Base-by-base conservation (phyloP, 2,797 vertebrate genomes). In the Scarus forsteni region DNA sequence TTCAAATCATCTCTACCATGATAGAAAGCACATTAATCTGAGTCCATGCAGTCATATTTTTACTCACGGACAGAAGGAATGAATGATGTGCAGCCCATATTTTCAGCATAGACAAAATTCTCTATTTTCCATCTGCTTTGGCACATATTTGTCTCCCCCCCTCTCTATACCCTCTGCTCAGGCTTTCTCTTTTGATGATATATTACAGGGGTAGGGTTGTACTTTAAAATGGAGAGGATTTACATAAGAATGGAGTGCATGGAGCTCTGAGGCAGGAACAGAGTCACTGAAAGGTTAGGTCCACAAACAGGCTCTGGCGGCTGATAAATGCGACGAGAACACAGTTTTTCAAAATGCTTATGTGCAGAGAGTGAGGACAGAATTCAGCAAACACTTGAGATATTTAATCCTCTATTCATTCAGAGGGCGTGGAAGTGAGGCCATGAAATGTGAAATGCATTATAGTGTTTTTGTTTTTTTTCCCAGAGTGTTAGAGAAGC, bases 321-420 rank as follows among this genome's bases (percentile, higher is more conserved):
- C 49, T 80, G 73, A 88, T 59, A 51, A 72, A 84, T 65, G 48
- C 69, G 62, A 80, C 68, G 19, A 35, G 59, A 72, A 61, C 16
- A 13, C 42, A 43, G 61, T 73, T 81, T 80, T 61, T 42, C 79
- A 68, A 79, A 80, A 79, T 43, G 73, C 69, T 73, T 60, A 68
- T 68, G 63, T 64, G 61, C 65, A 77, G 60, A 69, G 55, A 71
- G 70, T 55, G 52, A 70, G 45, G 66, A 52, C 57, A 59, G 57
- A 75, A 68, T 84, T 74, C 6, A 10, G 83, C 75, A 75, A 86
- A 67, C 73, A 77, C 79, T 81, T 66, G 48, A 72, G 66, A 80
- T 56, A 64, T 69, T 75, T 77, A 79, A 90, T 80, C 71, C 61
- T 35, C 73, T 38, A 71, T 85, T 85, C 67, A 81, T 80, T 62